Evolutionary conservation across 2,888 invertebrate species (phyloP), one percentile per base, ranked within the genome.

Genomic region (Dryocosmus kuriphilus): DNA sequence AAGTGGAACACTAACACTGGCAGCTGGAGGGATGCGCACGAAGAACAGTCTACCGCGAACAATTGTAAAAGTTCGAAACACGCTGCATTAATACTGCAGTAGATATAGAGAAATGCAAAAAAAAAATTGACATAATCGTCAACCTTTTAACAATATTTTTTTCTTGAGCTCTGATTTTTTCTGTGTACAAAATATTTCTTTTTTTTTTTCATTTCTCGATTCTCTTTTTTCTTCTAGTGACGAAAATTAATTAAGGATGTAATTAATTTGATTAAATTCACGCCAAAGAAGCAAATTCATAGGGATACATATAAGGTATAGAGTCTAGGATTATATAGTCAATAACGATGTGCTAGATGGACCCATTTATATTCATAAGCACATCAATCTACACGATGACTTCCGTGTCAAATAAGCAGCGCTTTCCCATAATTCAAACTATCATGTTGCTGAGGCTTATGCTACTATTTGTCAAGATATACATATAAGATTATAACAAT

Each of bases 21-120:
- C 46, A 8, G 8, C n/a, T 51, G n/a, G 38, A 38, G 14, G 38
- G 38, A 14, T 38, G 38, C 38, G 67, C 46, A 30, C 46, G 46
- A 71, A 51, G 38, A 71, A 30, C 27, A 71, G 30, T 46, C 51
- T 71, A 71, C 3, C 46, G 46, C 51, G 24, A 30, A 46, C 51
- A 71, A 71, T 71, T 71, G 27, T 46, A 71, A 51, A 71, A 71
- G 67, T 71, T 71, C 51, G 51, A 30, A 51, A 51, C 30, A 51
- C 51, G 67, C 19, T 27, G 67, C 46, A 71, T 71, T 71, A 4
- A 71, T 51, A 19, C 46, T 51, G 67, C 67, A 71, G 67, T 71
- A 51, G 51, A 51, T 51, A 71, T 71, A 71, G n/a, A 71, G n/a
- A 22, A 57, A 22, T 57, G 24, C 11, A 57, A 57, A 24, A 51